Base-by-base conservation (phyloP, 2,888 invertebrate genomes). In the Nymphalis polychloros region DNA sequence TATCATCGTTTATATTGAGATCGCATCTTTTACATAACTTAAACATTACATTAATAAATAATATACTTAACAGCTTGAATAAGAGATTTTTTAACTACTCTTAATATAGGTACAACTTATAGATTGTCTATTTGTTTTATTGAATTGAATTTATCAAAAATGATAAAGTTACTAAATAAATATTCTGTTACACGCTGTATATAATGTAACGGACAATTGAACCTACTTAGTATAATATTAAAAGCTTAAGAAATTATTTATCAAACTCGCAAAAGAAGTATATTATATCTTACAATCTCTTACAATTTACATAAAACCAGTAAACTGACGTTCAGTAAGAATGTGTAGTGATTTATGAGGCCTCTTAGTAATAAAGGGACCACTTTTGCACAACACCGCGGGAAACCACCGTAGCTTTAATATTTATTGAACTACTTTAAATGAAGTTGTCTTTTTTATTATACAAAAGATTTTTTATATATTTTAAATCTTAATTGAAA, bases 1-100 rank as follows among this genome's bases (percentile, higher is more conserved):
- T 49, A 62, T 61, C 61, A 57, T 49, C 41, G 27, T 62, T 57
- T 55, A 62, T 67, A 59, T 59, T 52, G 53, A 66, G 67, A 61
- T 67, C 53, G 41, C 61, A 66, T 53, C 53, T 61, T 67, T 48
- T 47, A 49, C 49, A 55, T 20, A 47, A 31, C 48, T 48, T 55
- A 66, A 23, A 23, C 27, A 67, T 67, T 55, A 23, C 62, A 41
- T 62, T 27, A 57, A 67, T 57, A 55, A 47, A 53, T 27, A 27
- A 55, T 8, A 1, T 20, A 13, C 13, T 50, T 31, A 31, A 31
- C 27, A 41, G 13, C 13, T 10, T 41, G 10, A 13, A 4, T 13
- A 41, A 41, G 4, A 13, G 0, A 0, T 41, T 10, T 41, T 41
- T 41, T 4, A 41, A 41, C 13, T 41, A 41, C 13, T 13, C 13